A percentile compares a stretch with the other conserved stretches of the same genome.
Evolutionary conservation across 2,113 vertebrate genomes (phyloP).

Genomic region (Epinephelus fuscoguttatus): DNA sequence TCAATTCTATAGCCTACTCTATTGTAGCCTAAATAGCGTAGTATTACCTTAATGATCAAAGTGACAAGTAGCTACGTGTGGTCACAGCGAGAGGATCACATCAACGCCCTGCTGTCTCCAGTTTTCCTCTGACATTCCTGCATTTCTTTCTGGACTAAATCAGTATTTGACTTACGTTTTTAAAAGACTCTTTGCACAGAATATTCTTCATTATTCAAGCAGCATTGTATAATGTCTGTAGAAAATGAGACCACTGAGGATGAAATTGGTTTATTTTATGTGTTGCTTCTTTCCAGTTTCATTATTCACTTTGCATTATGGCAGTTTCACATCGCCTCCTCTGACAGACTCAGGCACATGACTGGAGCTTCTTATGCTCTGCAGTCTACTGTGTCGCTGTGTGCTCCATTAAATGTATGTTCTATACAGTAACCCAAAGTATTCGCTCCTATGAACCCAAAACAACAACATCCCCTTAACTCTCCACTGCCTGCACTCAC

Average conservation of each 20-base stretch:
- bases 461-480: slow-evolving; percentile 7
- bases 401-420: neutral
- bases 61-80: too few relatives aligned
- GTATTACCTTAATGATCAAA: too few relatives aligned
- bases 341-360: slow-evolving; percentile 11
- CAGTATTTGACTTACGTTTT: neutral
- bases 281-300: neutral
- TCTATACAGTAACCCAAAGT: slow-evolving; percentile 7
- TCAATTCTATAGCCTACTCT: too few relatives aligned
- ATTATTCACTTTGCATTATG: slow-evolving; percentile 9
- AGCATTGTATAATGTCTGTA: neutral
- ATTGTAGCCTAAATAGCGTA: too few relatives aligned
- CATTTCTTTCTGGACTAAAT: too few relatives aligned
- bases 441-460: slow-evolving; percentile 19
- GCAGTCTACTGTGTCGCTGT: neutral
- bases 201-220: neutral
- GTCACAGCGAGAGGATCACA: too few relatives aligned
- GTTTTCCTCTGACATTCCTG: too few relatives aligned
- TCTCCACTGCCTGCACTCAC: neutral
- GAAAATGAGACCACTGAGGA: neutral
- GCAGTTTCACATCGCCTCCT: neutral
- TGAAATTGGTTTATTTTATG: slow-evolving; percentile 10
- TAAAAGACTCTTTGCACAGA: neutral
- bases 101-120: too few relatives aligned
- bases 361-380: neutral